A percentile compares a stretch with the other conserved stretches of the same genome.
Evolutionary conservation across 2,113 vertebrate genomes (phyloP).

Genomic region (Pseudorhombus dupliciocellatus): DNA sequence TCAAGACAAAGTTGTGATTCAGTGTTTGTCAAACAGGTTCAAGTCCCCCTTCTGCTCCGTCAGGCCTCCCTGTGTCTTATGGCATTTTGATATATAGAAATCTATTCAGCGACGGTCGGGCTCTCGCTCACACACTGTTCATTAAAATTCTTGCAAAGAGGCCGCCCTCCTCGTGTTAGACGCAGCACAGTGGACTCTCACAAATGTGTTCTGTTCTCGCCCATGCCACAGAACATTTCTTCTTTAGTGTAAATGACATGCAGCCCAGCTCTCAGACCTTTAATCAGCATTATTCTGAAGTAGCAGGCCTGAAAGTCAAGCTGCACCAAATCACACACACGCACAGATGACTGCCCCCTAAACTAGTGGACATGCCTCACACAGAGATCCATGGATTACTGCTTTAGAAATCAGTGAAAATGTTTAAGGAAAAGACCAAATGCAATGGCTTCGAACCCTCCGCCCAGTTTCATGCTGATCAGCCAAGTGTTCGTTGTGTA

Average conservation of each 20-base stretch:
- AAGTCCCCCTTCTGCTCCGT: conserved; percentile 24
- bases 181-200: conserved; percentile 20
- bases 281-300: conserved; percentile 1
- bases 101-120: conserved; percentile 29
- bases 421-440: too few relatives aligned
- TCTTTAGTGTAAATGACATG: not conserved
- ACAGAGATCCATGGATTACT: too few relatives aligned
- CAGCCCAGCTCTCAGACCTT: conserved; percentile 14
- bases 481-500: too few relatives aligned
- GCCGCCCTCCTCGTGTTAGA: not conserved
- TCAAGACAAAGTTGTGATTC: conserved; percentile 33
- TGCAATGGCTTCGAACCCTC: too few relatives aligned
- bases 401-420: too few relatives aligned
- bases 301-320: too few relatives aligned
- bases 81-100: conserved; percentile 35
- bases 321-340: too few relatives aligned
- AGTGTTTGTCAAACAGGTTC: conserved; percentile 11
- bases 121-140: conserved; percentile 39
- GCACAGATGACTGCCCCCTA: too few relatives aligned
- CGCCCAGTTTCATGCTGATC: too few relatives aligned
- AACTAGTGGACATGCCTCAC: too few relatives aligned
- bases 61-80: conserved; percentile 20
- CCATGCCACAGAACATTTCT: not conserved
- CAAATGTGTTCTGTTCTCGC: conserved; percentile 15
- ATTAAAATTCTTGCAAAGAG: conserved; percentile 44